Evolutionary conservation across 2,888 invertebrate genomes (phyloP).

Genomic region (Leistus spinibarbis): DNA sequence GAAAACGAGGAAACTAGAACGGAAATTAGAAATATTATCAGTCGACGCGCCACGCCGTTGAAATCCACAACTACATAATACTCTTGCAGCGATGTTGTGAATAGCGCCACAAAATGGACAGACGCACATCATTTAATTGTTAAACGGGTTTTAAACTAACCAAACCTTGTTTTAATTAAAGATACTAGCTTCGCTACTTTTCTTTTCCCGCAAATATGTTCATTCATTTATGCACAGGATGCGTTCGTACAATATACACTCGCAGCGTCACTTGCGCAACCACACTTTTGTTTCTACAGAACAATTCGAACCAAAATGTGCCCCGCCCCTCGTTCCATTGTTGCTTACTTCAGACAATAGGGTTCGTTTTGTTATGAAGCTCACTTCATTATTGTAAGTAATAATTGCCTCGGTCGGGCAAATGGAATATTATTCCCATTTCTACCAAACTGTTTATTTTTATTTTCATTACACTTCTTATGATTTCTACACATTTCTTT

Average conservation of each 20-base stretch:
- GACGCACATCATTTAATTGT: conserved; percentile 3
- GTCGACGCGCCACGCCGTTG: background rate
- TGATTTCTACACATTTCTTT: background rate
- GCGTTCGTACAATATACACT: background rate
- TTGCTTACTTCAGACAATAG: conserved; percentile 6
- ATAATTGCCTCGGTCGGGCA: background rate
- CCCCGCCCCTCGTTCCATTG: background rate
- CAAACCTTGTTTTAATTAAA: background rate
- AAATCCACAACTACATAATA: background rate
- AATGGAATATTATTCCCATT: background rate
- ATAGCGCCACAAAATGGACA: background rate
- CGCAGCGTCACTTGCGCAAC: background rate
- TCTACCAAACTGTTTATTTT: background rate
- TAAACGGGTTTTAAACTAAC: conserved; percentile 1
- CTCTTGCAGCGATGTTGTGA: background rate
- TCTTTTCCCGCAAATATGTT: background rate
- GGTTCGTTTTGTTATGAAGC: background rate
- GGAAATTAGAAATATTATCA: conserved; percentile 38
- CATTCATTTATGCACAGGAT: conserved; percentile 4
- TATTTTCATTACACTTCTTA: background rate
- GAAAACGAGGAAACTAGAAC: conserved; percentile 9
- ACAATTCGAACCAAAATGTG: no score
- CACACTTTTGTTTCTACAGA: background rate
- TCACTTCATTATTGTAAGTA: background rate
- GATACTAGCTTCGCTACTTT: background rate